These are phyloP conservation scores for Rhizoglyphus robini DNA, from an alignment of 1,140 invertebrate genomes.

Conservation along the genomic window DNA sequence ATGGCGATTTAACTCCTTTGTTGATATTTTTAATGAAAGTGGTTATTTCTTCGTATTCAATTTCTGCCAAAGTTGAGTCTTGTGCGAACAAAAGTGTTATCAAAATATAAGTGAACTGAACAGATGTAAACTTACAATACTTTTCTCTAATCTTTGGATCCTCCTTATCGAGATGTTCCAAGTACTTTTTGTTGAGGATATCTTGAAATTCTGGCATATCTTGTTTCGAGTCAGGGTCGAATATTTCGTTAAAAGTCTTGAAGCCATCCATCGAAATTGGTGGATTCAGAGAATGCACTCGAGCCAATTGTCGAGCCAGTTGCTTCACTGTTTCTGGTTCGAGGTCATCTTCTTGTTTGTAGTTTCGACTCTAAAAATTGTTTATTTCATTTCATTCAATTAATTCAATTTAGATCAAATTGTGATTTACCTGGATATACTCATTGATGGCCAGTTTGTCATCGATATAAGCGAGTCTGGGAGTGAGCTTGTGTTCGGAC, in stretches of 20 bases:
- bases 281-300: not conserved
- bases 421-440: not conserved
- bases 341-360: slow-evolving; percentile 3
- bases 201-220: not conserved
- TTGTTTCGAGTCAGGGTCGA: not conserved
- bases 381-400: not conserved
- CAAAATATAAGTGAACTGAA: not conserved
- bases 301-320: not conserved
- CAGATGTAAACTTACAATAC: not conserved
- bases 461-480: not conserved
- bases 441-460: not conserved
- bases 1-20: not conserved
- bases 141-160: not conserved
- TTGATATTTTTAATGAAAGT: not conserved
- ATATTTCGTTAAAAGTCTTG: not conserved
- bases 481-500: not conserved
- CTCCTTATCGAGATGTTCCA: not conserved
- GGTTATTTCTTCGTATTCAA: not conserved
- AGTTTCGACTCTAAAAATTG: slow-evolving; percentile 7
- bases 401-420: not conserved
- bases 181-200: not conserved
- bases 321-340: not conserved
- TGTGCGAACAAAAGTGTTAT: not conserved
- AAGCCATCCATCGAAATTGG: not conserved
- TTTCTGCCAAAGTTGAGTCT: not conserved